A percentile compares a stretch with the other conserved stretches of the same genome.
phyloP scores from a whole-genome alignment of 2,888 invertebrate genomes.

The Drosophila anomelani region DNA sequence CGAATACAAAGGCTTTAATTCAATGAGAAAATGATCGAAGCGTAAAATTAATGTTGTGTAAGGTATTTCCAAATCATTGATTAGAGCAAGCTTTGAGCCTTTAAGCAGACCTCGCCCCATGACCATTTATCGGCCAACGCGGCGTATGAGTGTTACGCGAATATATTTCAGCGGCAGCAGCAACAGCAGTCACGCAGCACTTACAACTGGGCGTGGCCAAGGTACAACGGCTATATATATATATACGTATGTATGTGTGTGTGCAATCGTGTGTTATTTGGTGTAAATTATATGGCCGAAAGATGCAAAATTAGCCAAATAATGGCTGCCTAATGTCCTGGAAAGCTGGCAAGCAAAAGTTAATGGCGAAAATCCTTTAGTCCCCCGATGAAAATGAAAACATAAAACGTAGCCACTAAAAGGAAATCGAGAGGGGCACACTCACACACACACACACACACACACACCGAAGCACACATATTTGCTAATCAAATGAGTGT shows the following conservation, averaged over 20 bases:
- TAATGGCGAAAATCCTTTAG: constrained; percentile 74
- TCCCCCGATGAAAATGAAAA: constrained; percentile 68
- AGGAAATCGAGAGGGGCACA: constrained; percentile 32
- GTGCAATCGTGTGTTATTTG: constrained; percentile 79
- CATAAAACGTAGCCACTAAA: constrained; percentile 62
- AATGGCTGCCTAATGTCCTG: constrained; percentile 76
- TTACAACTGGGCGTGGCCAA: constrained; percentile 13
- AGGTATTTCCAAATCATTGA: constrained; percentile 78
- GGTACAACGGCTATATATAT: neutral
- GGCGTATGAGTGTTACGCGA: constrained; percentile 73
- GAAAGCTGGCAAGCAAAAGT: constrained; percentile 67
- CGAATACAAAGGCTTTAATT: neutral
- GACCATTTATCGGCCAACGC: constrained; percentile 24
- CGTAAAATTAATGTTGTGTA: constrained; percentile 75
- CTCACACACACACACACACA: neutral
- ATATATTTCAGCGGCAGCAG: constrained; percentile 57
- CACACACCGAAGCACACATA: constrained; percentile 13
- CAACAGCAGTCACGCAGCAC: constrained; percentile 61
- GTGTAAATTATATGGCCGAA: constrained; percentile 78
- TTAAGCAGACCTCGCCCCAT: neutral
- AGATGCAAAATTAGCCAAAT: constrained; percentile 81
- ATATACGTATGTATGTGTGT: constrained; percentile 37
- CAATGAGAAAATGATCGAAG: constrained; percentile 27
- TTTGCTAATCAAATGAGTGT: constrained; percentile 48
- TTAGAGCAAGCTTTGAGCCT: constrained; percentile 52